phyloP scores from a whole-genome alignment of 2,888 invertebrate species.

The Omphaloscelis lunosa region DNA sequence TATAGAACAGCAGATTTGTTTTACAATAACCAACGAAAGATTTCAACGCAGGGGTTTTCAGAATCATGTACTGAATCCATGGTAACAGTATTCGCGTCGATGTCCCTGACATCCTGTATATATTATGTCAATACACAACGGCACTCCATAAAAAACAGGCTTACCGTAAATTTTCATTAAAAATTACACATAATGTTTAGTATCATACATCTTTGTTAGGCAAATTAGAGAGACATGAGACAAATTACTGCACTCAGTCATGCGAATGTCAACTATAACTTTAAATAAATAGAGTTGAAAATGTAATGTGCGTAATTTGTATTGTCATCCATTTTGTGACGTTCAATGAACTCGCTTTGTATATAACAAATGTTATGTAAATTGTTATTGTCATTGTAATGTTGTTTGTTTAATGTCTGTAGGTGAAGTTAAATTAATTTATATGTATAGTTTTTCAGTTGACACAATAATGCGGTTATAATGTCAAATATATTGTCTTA shows the following conservation, averaged over 20 bases:
- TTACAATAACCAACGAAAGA: too few relatives aligned
- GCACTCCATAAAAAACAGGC: constrained; percentile 63
- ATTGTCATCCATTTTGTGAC: constrained; percentile 50
- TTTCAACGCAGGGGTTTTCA: too few relatives aligned
- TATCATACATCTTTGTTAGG: constrained; percentile 75
- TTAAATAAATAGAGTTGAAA: constrained; percentile 1
- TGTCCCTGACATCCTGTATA: too few relatives aligned
- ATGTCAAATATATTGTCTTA: constrained; percentile 2
- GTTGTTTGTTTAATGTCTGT: constrained; percentile 32
- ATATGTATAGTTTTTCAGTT: background rate
- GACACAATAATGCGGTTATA: constrained; percentile 7
- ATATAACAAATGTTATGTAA: constrained; percentile 49
- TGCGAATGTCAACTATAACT: constrained; percentile 18
- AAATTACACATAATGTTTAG: constrained; percentile 62
- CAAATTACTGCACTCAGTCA: constrained; percentile 12
- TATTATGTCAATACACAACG: constrained; percentile 58
- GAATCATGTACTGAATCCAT: too few relatives aligned
- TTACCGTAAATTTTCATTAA: constrained; percentile 71
- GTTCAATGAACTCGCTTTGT: constrained; percentile 46
- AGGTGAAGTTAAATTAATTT: constrained; percentile 25
- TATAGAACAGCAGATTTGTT: too few relatives aligned
- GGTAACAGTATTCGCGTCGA: too few relatives aligned
- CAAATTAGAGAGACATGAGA: constrained; percentile 68
- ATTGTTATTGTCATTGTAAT: constrained; percentile 39
- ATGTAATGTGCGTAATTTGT: background rate